These are phyloP conservation scores for Corythaeola cristata DNA, from an alignment of 2,113 vertebrate genomes.

Conservation along the genomic window DNA sequence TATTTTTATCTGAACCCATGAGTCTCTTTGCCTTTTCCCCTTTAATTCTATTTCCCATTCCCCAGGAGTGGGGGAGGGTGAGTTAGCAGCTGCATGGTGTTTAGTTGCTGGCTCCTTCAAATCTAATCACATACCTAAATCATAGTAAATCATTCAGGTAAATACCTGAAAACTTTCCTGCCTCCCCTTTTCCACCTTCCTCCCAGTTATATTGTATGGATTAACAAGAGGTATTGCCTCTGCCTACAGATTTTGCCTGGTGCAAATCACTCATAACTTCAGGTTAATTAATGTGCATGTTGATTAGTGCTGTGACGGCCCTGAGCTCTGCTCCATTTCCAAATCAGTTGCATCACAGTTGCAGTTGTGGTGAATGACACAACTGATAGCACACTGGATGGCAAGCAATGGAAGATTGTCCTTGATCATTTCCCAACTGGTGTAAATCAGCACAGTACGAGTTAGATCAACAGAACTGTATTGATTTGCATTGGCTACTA, in stretches of 20 bases:
- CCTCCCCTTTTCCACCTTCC: background rate
- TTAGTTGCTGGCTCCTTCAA: background rate
- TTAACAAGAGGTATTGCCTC: background rate
- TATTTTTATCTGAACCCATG: no score
- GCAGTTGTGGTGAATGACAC: background rate
- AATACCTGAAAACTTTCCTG: background rate
- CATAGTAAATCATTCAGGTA: no score
- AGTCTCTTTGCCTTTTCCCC: no score
- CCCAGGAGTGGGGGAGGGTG: no score
- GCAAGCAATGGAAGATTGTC: background rate
- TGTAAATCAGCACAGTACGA: background rate
- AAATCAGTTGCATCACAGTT: background rate
- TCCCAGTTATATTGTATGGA: background rate
- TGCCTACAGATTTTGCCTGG: background rate
- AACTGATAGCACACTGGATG: background rate
- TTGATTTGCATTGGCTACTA: background rate
- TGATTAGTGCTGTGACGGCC: background rate
- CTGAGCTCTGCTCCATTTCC: background rate
- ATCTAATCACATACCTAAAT: background rate
- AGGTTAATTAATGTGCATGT: background rate
- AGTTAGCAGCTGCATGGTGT: no score
- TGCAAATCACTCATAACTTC: background rate
- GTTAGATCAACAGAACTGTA: background rate
- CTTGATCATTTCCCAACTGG: background rate
- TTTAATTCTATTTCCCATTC: no score